phyloP scores from a whole-genome alignment of 2,888 invertebrate genomes.

The Patella depressa region DNA sequence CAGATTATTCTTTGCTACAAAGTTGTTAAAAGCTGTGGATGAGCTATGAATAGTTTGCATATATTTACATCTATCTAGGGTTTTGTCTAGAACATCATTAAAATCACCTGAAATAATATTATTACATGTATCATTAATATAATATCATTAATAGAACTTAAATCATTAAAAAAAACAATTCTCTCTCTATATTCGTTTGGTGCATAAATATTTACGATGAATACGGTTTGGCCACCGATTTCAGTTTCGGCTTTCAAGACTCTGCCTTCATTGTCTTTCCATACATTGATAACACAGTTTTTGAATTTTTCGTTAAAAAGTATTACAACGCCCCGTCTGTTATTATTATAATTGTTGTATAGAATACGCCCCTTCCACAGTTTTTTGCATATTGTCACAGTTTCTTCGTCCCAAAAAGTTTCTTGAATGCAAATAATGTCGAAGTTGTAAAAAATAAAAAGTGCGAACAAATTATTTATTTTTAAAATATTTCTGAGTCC shows the following conservation, averaged over 20 bases:
- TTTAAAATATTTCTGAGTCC: no score
- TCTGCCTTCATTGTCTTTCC: no score
- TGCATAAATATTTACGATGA: no score
- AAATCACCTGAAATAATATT: not conserved
- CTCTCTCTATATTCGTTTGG: not conserved
- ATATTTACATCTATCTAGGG: not conserved
- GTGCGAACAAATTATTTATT: not conserved
- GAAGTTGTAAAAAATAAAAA: not conserved
- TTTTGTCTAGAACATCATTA: not conserved
- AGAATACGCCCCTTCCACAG: not conserved
- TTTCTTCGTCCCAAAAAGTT: not conserved
- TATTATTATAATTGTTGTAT: not conserved
- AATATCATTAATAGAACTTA: not conserved
- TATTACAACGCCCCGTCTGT: no score
- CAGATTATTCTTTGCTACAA: not conserved
- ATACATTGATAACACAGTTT: no score
- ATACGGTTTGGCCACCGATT: no score
- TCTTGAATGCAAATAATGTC: not conserved
- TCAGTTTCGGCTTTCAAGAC: no score
- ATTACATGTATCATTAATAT: not conserved
- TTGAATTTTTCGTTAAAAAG: no score
- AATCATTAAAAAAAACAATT: not conserved
- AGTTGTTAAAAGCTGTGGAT: not conserved
- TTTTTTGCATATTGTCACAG: not conserved
- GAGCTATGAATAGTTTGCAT: not conserved